Conservation (phyloP, 2,888 invertebrate species). For the Drosophila mettleri region DNA sequence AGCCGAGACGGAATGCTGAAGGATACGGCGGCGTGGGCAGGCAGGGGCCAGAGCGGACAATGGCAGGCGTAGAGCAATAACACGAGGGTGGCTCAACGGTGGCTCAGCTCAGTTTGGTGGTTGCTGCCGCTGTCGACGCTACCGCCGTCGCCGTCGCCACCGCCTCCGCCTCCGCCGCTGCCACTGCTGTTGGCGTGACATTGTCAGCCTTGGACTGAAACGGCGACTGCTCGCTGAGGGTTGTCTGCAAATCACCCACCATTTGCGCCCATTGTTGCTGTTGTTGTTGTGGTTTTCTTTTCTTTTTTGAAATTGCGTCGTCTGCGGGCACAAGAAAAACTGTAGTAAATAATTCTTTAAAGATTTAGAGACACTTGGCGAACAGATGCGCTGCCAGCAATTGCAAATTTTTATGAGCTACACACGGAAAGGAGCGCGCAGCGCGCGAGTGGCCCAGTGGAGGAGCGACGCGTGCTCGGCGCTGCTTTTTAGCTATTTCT, state of each 20-base stretch:
- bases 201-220: conserved; percentile 56
- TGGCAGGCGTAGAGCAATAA: conserved; percentile 71
- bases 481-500: conserved; percentile 74
- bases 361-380: conserved; percentile 76
- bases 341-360: conserved; percentile 81
- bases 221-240: conserved; percentile 47
- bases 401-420: conserved; percentile 78
- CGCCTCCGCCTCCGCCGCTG: conserved; percentile 22
- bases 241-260: conserved; percentile 74
- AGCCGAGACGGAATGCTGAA: conserved; percentile 41
- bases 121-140: conserved; percentile 47
- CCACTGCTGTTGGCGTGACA: conserved; percentile 54
- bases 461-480: conserved; percentile 58
- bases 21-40: conserved; percentile 19
- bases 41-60: conserved; percentile 49
- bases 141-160: conserved; percentile 9
- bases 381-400: conserved; percentile 69
- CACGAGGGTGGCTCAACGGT: conserved; percentile 74
- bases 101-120: conserved; percentile 64
- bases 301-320: conserved; percentile 47
- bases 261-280: conserved; percentile 35
- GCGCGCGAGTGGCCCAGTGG: neutral
- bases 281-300: conserved; percentile 34
- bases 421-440: conserved; percentile 22
- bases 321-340: conserved; percentile 54